Base-by-base conservation (phyloP, 1,140 invertebrate genomes). In the Temnothorax curvispinosus region DNA sequence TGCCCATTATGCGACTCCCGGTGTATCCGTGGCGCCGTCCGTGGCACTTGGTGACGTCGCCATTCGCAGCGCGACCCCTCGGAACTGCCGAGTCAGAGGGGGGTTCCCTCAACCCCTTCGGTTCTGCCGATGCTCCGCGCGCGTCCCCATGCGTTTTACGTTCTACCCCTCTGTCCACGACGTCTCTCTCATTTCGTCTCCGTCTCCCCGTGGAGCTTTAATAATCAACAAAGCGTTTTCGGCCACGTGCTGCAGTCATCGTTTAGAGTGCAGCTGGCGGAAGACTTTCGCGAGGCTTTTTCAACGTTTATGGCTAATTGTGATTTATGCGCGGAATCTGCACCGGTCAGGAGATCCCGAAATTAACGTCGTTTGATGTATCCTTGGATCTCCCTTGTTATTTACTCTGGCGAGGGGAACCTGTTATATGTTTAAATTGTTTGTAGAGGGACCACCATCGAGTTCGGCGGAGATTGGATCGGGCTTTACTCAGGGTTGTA, bases 21-120 rank as follows among this genome's bases (percentile, higher is more conserved):
- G 87, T 76, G 88, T 91, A 67, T 88, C 81, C 75, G 65, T 89
- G 90, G 90, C 87, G 67, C 74, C 77, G n/a, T 87, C 38, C 90
- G 90, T 87, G 92, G 87, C 91, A 92, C 90, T 94, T 91, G 91
- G 91, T 93, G 93, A 93, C 93, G 91, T 94, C 91, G 91, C 91
- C 90, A 87, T 74, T 74, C 69, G 41, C 67, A 35, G 52, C 9
- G 65, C 80, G 15, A 50, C 69, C 80, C 80, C 54, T 74, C 52
- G 56, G 21, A 38, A 38, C 41, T 3, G 35, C 15, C 50, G 38
- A 6, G 9, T 41, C 15, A 6, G 15, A 0, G 41, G 64, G 41
- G 18, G 41, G 11, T 3, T 74, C n/a, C 21, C 69, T 82, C 80
- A 84, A 84, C 54, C 80, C 80, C 41, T 84, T 84, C 18, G 38